Conservation (phyloP, 2,888 invertebrate genomes). For the Dolomedes plantarius region DNA sequence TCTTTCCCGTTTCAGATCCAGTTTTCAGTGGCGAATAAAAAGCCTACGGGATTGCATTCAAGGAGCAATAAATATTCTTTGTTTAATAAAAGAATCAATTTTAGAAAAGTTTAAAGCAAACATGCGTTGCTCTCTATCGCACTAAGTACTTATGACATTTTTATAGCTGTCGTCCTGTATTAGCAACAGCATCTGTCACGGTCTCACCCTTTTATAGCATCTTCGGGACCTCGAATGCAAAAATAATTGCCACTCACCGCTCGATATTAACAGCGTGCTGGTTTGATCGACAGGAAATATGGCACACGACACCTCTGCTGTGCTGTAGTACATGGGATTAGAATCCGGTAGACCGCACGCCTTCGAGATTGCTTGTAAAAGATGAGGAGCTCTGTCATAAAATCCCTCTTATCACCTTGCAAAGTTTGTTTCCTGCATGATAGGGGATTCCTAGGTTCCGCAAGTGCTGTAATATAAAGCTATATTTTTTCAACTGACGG, state of each 20-base stretch:
- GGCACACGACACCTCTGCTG: neutral
- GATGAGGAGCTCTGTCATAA: slow-evolving; percentile 21
- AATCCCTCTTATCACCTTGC: slow-evolving; percentile 34
- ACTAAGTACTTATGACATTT: neutral
- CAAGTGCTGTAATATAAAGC: neutral
- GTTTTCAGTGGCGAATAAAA: too few relatives aligned
- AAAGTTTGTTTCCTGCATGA: slow-evolving; percentile 21
- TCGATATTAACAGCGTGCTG: neutral
- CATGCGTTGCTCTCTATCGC: neutral
- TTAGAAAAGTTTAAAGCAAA: neutral
- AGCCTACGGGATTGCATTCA: too few relatives aligned
- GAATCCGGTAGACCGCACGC: neutral
- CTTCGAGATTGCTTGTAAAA: slow-evolving; percentile 10
- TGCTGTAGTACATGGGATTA: neutral
- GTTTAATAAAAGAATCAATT: neutral
- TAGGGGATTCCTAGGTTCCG: neutral
- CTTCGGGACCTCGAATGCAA: slow-evolving; percentile 1
- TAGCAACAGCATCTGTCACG: neutral
- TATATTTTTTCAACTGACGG: neutral
- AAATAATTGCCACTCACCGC: slow-evolving; percentile 1
- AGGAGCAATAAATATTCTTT: too few relatives aligned
- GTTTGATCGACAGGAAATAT: slow-evolving; percentile 20
- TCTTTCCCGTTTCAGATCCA: too few relatives aligned
- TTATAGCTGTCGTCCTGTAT: neutral
- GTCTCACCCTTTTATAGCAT: neutral